Evolutionary conservation across 2,797 vertebrate genomes (phyloP).

Genomic region (Picus viridis): DNA sequence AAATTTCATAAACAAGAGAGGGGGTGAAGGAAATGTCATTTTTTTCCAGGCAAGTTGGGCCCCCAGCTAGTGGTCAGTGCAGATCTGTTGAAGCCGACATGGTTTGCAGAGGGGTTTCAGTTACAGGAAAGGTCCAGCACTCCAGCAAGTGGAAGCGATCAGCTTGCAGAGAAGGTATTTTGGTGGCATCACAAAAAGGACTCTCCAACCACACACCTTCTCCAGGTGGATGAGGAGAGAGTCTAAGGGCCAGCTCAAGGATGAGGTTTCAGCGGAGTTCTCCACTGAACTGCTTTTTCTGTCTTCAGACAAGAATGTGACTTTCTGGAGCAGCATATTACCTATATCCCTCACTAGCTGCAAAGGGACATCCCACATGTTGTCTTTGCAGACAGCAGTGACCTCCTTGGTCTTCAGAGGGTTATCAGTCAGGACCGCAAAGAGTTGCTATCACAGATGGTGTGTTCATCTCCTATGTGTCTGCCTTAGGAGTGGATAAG

Average conservation of each 20-base stretch:
- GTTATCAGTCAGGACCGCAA: not conserved
- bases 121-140: not conserved
- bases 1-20: slow-evolving; percentile 18
- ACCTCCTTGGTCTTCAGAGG: not conserved
- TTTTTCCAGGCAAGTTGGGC: not conserved
- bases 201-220: not conserved
- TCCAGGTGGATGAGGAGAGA: not conserved
- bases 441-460: not conserved
- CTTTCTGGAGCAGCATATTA: not conserved
- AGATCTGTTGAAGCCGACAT: rapidly evolving
- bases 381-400: rapidly evolving
- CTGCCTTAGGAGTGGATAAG: not conserved
- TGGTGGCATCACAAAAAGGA: not conserved
- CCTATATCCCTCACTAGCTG: not conserved
- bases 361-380: not conserved
- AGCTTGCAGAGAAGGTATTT: not conserved
- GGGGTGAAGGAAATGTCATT: not conserved
- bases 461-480: not conserved
- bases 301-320: not conserved
- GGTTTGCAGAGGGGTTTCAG: not conserved
- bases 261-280: not conserved
- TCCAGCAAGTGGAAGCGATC: not conserved
- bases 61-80: not conserved
- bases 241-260: not conserved
- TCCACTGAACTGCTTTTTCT: not conserved